Conservation (phyloP, 2,113 vertebrate genomes). For the Misgurnus anguillicaudatus region DNA sequence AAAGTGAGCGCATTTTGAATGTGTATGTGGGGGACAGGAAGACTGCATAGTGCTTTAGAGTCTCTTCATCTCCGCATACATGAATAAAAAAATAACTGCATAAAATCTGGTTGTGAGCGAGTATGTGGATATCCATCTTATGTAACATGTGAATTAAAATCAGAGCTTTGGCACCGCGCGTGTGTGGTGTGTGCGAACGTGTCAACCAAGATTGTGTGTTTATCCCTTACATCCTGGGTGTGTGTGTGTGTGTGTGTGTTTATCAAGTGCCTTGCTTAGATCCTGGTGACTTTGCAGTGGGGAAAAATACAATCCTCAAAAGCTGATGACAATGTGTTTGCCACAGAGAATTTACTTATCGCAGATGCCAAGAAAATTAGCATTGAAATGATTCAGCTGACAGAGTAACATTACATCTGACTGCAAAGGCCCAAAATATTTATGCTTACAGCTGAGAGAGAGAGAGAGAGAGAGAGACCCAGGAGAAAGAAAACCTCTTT, state of each 20-base stretch:
- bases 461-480: conserved; percentile 25
- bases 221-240: not conserved
- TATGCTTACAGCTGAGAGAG: conserved; percentile 63
- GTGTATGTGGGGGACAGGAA: conserved; percentile 50
- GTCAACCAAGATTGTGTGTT: conserved; percentile 6
- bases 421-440: conserved; percentile 68
- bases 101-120: conserved; percentile 17
- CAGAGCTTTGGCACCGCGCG: conserved; percentile 33
- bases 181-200: conserved; percentile 20
- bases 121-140: conserved; percentile 19
- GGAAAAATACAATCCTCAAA: conserved; percentile 55
- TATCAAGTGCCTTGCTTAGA: conserved; percentile 50
- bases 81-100: conserved; percentile 34
- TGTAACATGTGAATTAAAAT: conserved; percentile 16
- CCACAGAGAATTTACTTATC: conserved; percentile 69
- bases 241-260: conserved; percentile 34
- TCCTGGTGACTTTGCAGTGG: conserved; percentile 53
- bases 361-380: conserved; percentile 70
- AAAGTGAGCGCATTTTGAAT: conserved; percentile 8
- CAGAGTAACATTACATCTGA: conserved; percentile 64
- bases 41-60: conserved; percentile 36
- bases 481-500: conserved; percentile 40
- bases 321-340: conserved; percentile 69
- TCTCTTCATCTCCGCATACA: conserved; percentile 16
- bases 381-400: conserved; percentile 71